Evolutionary conservation across 2,888 invertebrate species (phyloP).

Genomic region (Acrobasis repandana): DNA sequence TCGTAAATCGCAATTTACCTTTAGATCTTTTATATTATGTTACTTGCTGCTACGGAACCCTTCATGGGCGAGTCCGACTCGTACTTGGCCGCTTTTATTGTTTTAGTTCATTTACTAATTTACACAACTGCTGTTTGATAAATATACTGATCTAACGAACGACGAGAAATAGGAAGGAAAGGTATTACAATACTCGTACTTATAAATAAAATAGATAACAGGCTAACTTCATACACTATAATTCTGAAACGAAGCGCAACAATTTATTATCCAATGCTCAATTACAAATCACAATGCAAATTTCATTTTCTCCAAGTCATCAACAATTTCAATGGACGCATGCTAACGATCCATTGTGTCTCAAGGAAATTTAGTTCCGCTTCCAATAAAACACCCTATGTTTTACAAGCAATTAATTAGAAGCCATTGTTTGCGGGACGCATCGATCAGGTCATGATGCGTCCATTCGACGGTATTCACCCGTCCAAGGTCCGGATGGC

Average conservation of each 20-base stretch:
- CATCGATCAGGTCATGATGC: slow-evolving; percentile 37
- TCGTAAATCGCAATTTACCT: too few species aligned
- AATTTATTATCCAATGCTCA: slow-evolving; percentile 12
- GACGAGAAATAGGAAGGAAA: too few species aligned
- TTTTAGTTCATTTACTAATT: too few species aligned
- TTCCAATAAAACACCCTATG: slow-evolving; percentile 50
- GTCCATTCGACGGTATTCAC: slow-evolving; percentile 50
- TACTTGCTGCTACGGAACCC: too few species aligned
- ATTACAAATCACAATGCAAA: slow-evolving; percentile 12
- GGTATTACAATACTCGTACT: too few species aligned
- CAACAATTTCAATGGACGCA: background rate
- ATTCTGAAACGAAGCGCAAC: slow-evolving; percentile 9
- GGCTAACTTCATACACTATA: background rate
- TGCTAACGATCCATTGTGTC: slow-evolving; percentile 54
- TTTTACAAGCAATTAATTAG: slow-evolving; percentile 41
- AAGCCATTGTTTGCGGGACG: slow-evolving; percentile 35
- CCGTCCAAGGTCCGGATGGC: slow-evolving; percentile 72
- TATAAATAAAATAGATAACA: background rate
- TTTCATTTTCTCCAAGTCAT: slow-evolving; percentile 10
- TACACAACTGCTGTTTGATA: too few species aligned
- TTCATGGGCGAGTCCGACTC: too few species aligned
- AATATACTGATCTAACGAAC: too few species aligned
- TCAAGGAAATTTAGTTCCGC: slow-evolving; percentile 63
- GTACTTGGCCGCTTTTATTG: too few species aligned
- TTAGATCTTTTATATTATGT: too few species aligned